phyloP scores from a whole-genome alignment of 2,888 invertebrate genomes.

The Orthonychiurus folsomi region DNA sequence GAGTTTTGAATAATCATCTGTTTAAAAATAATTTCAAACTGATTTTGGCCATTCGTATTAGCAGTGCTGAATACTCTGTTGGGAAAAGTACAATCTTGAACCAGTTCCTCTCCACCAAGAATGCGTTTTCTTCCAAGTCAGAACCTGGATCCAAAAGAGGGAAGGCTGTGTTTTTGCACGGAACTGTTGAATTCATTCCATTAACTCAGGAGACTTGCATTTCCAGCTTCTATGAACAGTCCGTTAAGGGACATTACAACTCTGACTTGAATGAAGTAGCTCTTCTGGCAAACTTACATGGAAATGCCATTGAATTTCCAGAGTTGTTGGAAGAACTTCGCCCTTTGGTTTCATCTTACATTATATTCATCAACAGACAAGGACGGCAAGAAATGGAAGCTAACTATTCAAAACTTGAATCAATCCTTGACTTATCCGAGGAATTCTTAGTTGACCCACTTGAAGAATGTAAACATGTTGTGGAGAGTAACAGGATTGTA shows the following conservation, averaged over 20 bases:
- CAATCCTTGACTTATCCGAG: not conserved
- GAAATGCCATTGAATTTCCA: constrained; percentile 3
- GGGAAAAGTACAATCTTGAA: not conserved
- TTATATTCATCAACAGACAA: too few species aligned
- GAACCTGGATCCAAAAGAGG: not conserved
- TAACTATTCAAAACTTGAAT: too few species aligned
- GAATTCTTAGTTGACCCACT: too few species aligned
- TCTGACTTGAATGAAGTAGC: not conserved
- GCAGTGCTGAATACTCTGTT: not conserved
- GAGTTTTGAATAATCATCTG: not conserved
- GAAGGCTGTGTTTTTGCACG: not conserved
- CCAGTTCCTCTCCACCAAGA: not conserved
- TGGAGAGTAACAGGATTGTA: too few species aligned
- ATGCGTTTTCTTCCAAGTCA: not conserved
- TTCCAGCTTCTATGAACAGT: not conserved
- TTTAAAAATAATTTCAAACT: not conserved
- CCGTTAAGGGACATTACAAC: not conserved
- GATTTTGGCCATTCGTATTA: not conserved
- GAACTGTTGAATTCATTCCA: not conserved
- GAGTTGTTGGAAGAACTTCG: not conserved
- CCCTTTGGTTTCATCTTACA: not conserved
- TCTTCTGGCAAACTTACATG: constrained; percentile 13
- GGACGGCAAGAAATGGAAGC: too few species aligned
- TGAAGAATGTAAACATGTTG: too few species aligned
- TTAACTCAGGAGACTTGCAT: not conserved